Percentiles rank a stretch among this genome's conserved stretches.
Evolutionary conservation across 2,113 vertebrate genomes (phyloP).

Genomic region (Psettodes erumei): DNA sequence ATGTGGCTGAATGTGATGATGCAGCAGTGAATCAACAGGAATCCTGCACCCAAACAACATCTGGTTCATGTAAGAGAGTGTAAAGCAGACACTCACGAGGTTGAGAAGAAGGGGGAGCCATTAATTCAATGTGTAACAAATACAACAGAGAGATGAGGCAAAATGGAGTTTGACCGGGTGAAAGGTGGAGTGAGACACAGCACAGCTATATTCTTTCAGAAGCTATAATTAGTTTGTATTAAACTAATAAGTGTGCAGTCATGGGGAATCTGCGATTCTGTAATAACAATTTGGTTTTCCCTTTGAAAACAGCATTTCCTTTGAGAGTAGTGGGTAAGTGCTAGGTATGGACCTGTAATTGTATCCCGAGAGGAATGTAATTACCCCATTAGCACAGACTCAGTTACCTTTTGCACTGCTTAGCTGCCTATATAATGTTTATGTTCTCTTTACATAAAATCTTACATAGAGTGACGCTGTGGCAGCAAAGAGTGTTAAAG

Average conservation of each 20-base stretch:
- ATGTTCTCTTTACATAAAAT: constrained; percentile 49
- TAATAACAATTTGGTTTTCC: constrained; percentile 65
- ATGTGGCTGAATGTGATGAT: constrained; percentile 52
- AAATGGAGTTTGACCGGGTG: constrained; percentile 4
- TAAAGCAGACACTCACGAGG: constrained; percentile 31
- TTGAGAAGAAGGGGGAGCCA: background rate
- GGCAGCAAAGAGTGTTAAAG: background rate
- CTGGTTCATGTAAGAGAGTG: constrained; percentile 41
- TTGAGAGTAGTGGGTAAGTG: constrained; percentile 71
- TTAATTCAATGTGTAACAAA: constrained; percentile 13
- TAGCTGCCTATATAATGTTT: constrained; percentile 54
- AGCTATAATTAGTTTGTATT: constrained; percentile 59
- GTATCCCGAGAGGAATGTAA: constrained; percentile 66
- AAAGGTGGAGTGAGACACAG: constrained; percentile 31
- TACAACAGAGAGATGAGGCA: background rate
- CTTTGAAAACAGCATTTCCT: constrained; percentile 66
- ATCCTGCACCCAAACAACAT: constrained; percentile 60
- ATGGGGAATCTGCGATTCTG: constrained; percentile 38
- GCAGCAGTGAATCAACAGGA: constrained; percentile 54
- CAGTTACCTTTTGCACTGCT: constrained; percentile 57
- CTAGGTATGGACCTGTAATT: constrained; percentile 69
- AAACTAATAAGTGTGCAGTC: constrained; percentile 50
- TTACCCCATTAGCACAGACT: constrained; percentile 70
- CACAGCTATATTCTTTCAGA: constrained; percentile 12
- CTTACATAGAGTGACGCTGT: constrained; percentile 2